Percentiles rank a stretch among this genome's conserved stretches.
Evolutionary conservation across 2,797 vertebrate species (phyloP).

Genomic region (Tadarida brasiliensis): DNA sequence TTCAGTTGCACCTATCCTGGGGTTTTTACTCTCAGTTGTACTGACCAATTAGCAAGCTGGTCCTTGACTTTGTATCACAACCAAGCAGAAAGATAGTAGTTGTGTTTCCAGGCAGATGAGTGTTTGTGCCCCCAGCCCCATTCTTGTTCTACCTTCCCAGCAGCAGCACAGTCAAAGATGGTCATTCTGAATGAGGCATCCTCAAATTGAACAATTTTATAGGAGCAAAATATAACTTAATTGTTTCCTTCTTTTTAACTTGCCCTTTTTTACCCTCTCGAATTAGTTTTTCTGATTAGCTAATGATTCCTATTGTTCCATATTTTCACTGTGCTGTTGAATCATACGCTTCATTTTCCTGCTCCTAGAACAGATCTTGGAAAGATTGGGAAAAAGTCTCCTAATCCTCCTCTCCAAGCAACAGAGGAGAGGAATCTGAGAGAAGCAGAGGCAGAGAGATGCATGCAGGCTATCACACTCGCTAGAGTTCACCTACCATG

Average conservation of each 20-base stretch:
- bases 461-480: not conserved
- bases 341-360: conserved; percentile 75
- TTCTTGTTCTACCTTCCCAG: conserved; percentile 48
- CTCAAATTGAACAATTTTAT: conserved; percentile 71
- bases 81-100: conserved; percentile 17
- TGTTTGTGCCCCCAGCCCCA: not conserved
- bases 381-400: conserved; percentile 74
- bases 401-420: conserved; percentile 72
- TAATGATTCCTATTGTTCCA: conserved; percentile 82
- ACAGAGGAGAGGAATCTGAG: not conserved
- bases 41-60: conserved; percentile 11
- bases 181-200: conserved; percentile 42
- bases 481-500: not conserved
- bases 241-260: conserved; percentile 77
- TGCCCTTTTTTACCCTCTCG: conserved; percentile 77
- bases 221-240: conserved; percentile 75
- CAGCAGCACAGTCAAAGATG: conserved; percentile 59
- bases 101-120: conserved; percentile 34
- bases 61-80: not conserved
- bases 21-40: not conserved
- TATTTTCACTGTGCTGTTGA: conserved; percentile 81
- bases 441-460: conserved; percentile 67
- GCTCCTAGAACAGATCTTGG: conserved; percentile 63
- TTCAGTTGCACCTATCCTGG: not conserved
- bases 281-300: conserved; percentile 79